phyloP scores from a whole-genome alignment of 2,113 vertebrate species.

The Gorsachius goisagi region DNA sequence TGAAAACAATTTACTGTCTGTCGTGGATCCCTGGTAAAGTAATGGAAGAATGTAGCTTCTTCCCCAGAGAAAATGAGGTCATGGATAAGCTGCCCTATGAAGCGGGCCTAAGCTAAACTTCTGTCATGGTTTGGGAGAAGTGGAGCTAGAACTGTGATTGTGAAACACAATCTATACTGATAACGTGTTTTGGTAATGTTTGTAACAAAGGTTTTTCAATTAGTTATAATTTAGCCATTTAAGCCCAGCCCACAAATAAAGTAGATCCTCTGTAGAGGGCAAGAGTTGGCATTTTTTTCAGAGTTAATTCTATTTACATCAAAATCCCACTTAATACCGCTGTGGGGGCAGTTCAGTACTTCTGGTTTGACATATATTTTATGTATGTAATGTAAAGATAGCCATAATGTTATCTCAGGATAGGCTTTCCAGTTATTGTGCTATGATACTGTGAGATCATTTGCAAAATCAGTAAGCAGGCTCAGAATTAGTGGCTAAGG shows the following conservation, averaged over 20 bases:
- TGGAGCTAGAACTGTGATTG: not conserved
- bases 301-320: not conserved
- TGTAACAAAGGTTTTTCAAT: accelerated
- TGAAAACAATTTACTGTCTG: accelerated
- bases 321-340: not conserved
- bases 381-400: not conserved
- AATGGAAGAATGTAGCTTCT: not conserved
- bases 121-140: not conserved
- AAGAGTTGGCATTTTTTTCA: not conserved
- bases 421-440: not conserved
- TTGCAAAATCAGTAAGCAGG: not conserved
- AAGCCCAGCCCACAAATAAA: not conserved
- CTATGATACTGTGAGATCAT: not conserved
- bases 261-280: not conserved
- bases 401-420: not conserved
- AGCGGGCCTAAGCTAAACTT: not conserved
- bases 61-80: not conserved
- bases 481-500: not conserved
- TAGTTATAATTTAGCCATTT: not conserved
- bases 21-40: not conserved
- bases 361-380: not conserved
- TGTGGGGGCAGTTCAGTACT: not conserved
- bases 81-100: accelerated
- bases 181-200: not conserved
- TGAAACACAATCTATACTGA: not conserved